Evolutionary conservation across 2,113 vertebrate genomes (phyloP).

Genomic region (Hepsetus odoe): DNA sequence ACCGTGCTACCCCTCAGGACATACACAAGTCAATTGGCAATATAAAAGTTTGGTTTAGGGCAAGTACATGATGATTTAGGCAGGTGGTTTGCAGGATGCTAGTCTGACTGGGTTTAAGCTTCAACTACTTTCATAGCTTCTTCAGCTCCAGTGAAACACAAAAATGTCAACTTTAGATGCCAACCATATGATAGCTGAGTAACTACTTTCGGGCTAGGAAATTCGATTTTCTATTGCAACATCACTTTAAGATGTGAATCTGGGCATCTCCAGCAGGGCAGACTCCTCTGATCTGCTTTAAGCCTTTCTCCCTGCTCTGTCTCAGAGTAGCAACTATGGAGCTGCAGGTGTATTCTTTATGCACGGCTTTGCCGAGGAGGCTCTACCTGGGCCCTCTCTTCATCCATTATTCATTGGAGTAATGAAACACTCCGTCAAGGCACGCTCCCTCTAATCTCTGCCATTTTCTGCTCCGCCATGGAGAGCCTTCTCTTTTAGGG

Average conservation of each 20-base stretch:
- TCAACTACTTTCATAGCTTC: neutral
- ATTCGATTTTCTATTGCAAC: neutral
- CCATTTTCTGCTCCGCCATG: conserved; percentile 12
- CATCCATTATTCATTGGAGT: conserved; percentile 32
- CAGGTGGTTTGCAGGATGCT: too few species aligned
- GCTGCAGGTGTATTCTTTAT: neutral
- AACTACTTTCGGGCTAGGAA: neutral
- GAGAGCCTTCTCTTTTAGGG: conserved; percentile 32
- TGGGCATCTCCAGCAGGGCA: neutral
- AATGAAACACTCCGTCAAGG: conserved; percentile 25
- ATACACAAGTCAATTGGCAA: neutral
- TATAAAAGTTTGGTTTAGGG: neutral
- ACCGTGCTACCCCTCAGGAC: too few species aligned
- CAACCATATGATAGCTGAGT: neutral
- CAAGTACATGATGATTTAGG: neutral
- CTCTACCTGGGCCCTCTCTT: conserved; percentile 28
- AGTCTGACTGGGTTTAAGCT: too few species aligned
- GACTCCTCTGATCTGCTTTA: neutral
- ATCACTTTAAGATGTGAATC: neutral
- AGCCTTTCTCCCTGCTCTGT: neutral
- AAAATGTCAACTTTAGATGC: neutral
- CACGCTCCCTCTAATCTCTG: conserved; percentile 27
- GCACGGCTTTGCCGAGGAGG: neutral
- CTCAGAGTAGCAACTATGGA: neutral
- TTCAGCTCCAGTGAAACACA: neutral